Conservation (phyloP, 2,888 invertebrate genomes). For the Cryptocheilus praepositus region DNA sequence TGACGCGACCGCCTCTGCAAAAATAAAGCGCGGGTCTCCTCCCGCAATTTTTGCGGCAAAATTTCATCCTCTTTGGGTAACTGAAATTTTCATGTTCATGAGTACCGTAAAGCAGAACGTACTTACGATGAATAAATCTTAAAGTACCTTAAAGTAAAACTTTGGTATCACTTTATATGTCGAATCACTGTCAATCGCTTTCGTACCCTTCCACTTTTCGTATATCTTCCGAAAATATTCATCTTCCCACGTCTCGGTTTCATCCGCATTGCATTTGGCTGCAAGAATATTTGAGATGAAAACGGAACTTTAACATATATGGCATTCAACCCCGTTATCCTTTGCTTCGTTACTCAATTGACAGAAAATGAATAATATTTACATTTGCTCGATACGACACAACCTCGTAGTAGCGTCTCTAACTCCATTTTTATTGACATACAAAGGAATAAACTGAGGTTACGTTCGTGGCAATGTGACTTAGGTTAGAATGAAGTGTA, state of each 20-base stretch:
- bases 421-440: constrained; percentile 59
- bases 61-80: constrained; percentile 87
- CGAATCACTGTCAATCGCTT: constrained; percentile 74
- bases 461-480: too few species aligned
- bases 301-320: constrained; percentile 1
- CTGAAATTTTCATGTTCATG: constrained; percentile 50
- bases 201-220: constrained; percentile 75
- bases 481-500: not conserved
- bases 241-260: constrained; percentile 72
- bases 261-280: constrained; percentile 21
- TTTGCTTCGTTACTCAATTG: too few species aligned
- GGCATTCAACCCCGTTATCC: too few species aligned
- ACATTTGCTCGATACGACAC: constrained; percentile 51
- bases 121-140: not conserved
- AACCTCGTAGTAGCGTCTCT: constrained; percentile 53
- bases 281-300: too few species aligned
- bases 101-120: not conserved
- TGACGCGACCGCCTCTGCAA: constrained; percentile 90
- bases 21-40: constrained; percentile 92
- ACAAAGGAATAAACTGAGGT: constrained; percentile 25
- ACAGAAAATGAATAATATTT: constrained; percentile 24
- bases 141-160: constrained; percentile 81
- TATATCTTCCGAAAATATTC: constrained; percentile 78
- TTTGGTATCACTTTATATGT: constrained; percentile 82
- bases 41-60: constrained; percentile 87